Evolutionary conservation across 2,888 invertebrate species (phyloP), one percentile per base, ranked within the genome.

Genomic region (Schrankia costaestrigalis): DNA sequence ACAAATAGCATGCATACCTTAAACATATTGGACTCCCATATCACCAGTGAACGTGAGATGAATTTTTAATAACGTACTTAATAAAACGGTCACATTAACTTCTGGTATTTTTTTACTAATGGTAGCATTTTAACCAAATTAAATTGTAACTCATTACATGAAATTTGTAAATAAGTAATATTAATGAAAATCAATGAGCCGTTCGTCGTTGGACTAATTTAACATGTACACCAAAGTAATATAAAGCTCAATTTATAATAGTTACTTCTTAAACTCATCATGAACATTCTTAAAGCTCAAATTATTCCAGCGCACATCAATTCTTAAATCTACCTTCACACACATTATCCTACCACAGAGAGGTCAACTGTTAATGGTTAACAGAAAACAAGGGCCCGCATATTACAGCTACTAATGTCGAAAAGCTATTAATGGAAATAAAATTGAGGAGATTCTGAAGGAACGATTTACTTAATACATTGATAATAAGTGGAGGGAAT

Each of bases 401-500:
- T 41, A 50, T 23, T 31, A 27, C 23, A 14, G 30, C 35, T 33
- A 55, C 54, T 55, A 58, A 55, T 74, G 73, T 78, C 67, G 73
- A 76, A 76, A 72, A 74, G 71, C 81, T 78, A 82, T 82, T 83
- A 82, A 80, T 81, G 79, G 64, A 78, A 78, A 77, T 79, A 80
- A 85, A 82, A 80, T 74, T 80, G 77, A 79, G 67, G 70, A 63
- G 64, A 77, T 71, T 74, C 66, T 54, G 69, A 68, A 61, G 43
- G 71, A 76, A 77, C 78, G 75, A 81, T 85, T 83, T 82, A 83
- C 74, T 83, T 81, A 82, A 83, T 80, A 84, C 74, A 77, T 82
- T 77, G 81, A 80, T 83, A 78, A 82, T 82, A 83, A 83, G 78
- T 73, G 76, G 59, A 65, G 66, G 70, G 80, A 78, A 78, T 79